Conservation (phyloP, 30 jellyfish, hydroid and myxozoan species). For the Aurelia coerulea region DNA sequence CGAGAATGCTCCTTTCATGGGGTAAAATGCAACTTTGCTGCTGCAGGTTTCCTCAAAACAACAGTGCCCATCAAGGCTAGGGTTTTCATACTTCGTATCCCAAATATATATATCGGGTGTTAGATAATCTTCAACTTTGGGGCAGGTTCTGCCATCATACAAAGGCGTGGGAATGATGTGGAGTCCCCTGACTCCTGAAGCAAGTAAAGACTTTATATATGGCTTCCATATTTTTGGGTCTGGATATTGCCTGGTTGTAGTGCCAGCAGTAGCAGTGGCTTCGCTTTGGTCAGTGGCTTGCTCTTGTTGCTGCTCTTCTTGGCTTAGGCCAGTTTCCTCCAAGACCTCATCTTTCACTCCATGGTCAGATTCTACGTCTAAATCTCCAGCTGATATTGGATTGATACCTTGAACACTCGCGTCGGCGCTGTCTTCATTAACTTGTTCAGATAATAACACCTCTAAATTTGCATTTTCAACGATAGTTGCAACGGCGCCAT, state of each 20-base stretch:
- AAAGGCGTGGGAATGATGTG: conserved; percentile 37
- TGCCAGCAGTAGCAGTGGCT: no score
- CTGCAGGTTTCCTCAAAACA: conserved; percentile 62
- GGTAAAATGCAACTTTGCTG: conserved; percentile 69
- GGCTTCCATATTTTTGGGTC: conserved; percentile 85
- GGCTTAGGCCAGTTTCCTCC: background rate
- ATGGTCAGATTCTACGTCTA: background rate
- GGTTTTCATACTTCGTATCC: conserved; percentile 85
- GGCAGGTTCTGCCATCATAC: conserved; percentile 44
- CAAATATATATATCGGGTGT: conserved; percentile 86
- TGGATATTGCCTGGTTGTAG: conserved; percentile 27
- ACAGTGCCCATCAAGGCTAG: conserved; percentile 53
- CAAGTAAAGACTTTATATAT: conserved; percentile 70
- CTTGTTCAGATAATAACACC: conserved; percentile 63
- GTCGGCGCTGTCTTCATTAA: conserved; percentile 29
- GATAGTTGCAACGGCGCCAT: conserved; percentile 73
- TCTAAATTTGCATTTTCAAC: conserved; percentile 51
- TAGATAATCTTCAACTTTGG: conserved; percentile 71
- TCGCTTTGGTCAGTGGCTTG: no score
- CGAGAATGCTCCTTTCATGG: conserved; percentile 72
- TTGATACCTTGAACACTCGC: conserved; percentile 26
- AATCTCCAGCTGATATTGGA: conserved; percentile 3
- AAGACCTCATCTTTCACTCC: background rate
- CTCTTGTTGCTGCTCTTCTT: background rate
- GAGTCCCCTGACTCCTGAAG: conserved; percentile 64